A percentile compares a stretch with the other conserved stretches of the same genome.
These are phyloP conservation scores for Hypomesus transpacificus DNA, from an alignment of 2,113 vertebrate species.

Conservation along the genomic window DNA sequence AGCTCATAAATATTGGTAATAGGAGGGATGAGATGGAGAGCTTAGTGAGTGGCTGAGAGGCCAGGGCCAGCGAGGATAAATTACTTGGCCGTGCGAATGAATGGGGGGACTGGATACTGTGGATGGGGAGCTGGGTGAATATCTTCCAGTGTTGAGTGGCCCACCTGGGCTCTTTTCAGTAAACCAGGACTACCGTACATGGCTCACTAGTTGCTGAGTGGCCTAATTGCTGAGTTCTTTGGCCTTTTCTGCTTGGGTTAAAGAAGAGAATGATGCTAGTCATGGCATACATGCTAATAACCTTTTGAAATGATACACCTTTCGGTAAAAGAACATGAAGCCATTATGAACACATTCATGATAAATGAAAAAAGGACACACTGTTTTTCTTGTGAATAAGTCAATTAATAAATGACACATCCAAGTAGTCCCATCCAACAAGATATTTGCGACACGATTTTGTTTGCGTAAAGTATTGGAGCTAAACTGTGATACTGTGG, in stretches of 20 bases:
- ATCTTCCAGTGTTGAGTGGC: constrained; percentile 28
- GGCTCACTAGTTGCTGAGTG: background rate
- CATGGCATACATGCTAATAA: background rate
- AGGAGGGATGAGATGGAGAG: constrained; percentile 13
- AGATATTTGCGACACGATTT: too few species aligned
- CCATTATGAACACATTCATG: too few species aligned
- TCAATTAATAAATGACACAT: too few species aligned
- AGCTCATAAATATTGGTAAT: constrained; percentile 9
- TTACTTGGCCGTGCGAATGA: constrained; percentile 29
- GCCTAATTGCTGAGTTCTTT: too few species aligned
- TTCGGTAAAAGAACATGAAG: too few species aligned
- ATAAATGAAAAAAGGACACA: too few species aligned
- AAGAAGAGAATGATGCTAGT: too few species aligned
- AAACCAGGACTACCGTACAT: constrained; percentile 1
- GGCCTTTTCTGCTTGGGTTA: background rate
- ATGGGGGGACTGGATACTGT: constrained; percentile 31
- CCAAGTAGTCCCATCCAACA: too few species aligned
- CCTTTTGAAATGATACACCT: too few species aligned
- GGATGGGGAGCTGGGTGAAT: constrained; percentile 33
- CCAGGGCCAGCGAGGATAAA: background rate
- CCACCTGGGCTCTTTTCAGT: constrained; percentile 45
- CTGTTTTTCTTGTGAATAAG: too few species aligned
- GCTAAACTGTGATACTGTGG: too few species aligned
- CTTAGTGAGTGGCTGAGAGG: constrained; percentile 27
- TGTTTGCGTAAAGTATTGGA: too few species aligned